Conservation (phyloP, 92 coral and sea anemone genomes). For the Paragorgia papillata region DNA sequence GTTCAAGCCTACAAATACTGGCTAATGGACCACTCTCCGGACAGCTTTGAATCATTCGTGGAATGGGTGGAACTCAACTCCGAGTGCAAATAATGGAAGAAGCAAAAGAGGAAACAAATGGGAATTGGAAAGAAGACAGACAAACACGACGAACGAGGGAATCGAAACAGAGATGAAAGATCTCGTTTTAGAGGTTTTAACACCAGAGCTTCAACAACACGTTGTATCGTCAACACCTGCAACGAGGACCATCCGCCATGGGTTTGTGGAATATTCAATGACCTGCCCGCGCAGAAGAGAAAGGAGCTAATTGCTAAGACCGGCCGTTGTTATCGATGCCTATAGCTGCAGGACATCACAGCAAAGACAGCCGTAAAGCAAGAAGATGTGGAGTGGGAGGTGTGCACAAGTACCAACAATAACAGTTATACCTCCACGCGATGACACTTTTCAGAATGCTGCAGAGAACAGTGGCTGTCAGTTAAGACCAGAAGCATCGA, state of each 20-base stretch:
- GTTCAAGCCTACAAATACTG: slow-evolving; percentile 56
- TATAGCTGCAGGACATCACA: neutral
- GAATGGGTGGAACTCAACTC: slow-evolving; percentile 21
- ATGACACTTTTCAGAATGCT: neutral
- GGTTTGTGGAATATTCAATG: neutral
- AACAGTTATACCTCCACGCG: slow-evolving; percentile 34
- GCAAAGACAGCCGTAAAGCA: slow-evolving; percentile 1
- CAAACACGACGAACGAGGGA: neutral
- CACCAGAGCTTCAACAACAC: neutral
- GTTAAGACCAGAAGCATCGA: neutral
- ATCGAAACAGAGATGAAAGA: neutral
- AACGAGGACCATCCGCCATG: neutral
- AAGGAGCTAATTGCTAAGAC: too few species aligned
- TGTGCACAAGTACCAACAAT: slow-evolving; percentile 39
- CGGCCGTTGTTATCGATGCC: too few species aligned
- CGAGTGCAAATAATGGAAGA: slow-evolving; percentile 42
- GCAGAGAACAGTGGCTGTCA: neutral
- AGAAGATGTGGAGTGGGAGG: slow-evolving; percentile 44
- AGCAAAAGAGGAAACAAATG: slow-evolving; percentile 34
- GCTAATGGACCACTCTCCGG: slow-evolving; percentile 51
- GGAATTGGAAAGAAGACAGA: neutral
- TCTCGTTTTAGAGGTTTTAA: neutral
- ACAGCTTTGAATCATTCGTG: slow-evolving; percentile 27
- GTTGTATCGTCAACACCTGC: slow-evolving; percentile 18
- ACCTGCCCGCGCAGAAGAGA: too few species aligned